Percentiles rank a stretch among this genome's conserved stretches.
Conservation (phyloP, 2,113 vertebrate genomes). For the Hypocryptadius cinnamomeus region DNA sequence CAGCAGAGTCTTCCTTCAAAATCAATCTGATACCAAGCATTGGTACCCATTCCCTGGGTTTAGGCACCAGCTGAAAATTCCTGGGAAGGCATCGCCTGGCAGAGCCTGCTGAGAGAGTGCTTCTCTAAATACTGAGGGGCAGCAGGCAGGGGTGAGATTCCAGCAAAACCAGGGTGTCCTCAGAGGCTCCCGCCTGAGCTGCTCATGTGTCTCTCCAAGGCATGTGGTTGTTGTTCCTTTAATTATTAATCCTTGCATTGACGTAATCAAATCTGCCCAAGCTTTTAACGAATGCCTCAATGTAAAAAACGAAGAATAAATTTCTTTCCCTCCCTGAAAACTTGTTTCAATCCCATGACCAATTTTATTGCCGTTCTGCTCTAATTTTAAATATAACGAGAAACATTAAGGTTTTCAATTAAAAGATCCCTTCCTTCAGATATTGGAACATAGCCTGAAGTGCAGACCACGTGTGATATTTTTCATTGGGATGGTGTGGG, state of each 20-base stretch:
- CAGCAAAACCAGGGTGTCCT: not conserved
- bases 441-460: slow-evolving; percentile 35
- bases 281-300: not conserved
- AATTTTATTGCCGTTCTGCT: slow-evolving; percentile 40
- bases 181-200: not conserved
- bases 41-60: not conserved
- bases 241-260: slow-evolving; percentile 46
- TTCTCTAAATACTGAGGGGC: not conserved
- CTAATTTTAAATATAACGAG: slow-evolving; percentile 43
- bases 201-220: not conserved
- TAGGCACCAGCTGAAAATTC: not conserved
- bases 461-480: not conserved
- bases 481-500: not conserved
- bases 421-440: slow-evolving; percentile 42
- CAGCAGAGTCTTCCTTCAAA: not conserved
- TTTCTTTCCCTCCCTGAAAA: slow-evolving; percentile 19
- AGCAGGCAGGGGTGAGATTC: not conserved
- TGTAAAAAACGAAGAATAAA: not conserved
- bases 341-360: slow-evolving; percentile 16
- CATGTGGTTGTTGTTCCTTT: slow-evolving; percentile 5
- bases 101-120: not conserved
- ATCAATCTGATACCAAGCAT: not conserved
- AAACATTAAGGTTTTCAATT: slow-evolving; percentile 48
- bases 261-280: not conserved
- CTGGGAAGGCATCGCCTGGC: not conserved